Base-by-base conservation (phyloP, 2,888 invertebrate genomes). In the Nomada hirtipes region DNA sequence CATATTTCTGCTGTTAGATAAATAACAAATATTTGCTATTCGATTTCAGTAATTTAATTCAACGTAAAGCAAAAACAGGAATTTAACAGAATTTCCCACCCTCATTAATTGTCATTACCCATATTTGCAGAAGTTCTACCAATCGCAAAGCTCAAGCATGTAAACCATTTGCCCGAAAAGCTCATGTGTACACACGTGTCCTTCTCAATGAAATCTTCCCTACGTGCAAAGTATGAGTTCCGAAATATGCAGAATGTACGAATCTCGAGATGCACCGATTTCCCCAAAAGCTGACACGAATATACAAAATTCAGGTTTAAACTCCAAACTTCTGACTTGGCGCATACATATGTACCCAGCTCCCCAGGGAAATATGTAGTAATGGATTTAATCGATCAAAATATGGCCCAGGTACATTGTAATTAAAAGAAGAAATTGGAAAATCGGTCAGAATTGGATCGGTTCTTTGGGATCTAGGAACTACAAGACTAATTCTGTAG, bases 381-480 rank as follows among this genome's bases (percentile, higher is more conserved):
- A 36, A 52, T 23, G 64, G 52, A 59, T 26, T n/a, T 11, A 20
- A 23, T 10, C 10, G 20, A n/a, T 47, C 23, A 65, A 52, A 65
- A 20, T 29, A 47, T 73, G 23, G 36, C 11, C 11, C 3, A 10
- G 18, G 47, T 47, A 13, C 63, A 10, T 29, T 60, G 64, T 18
- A 60, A 79, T 70, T 76, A 65, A 18, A 29, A 52, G 10, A 47
- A 3, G 23, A 15, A 53, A 59, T 70, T 36, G 44, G 11, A 18
- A 20, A 44, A 53, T 60, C 29, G 61, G n/a, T 47, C 42, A 13
- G n/a, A 42, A 65, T 26, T 44, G 26, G 26, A 26, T 26, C 26
- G 26, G 26, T 36, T 69, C 76, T 36, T 52, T 11, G 73, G 65
- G 57, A 61, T 61, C 15, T 59, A 60, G 53, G 44, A 47, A 44